Percentiles rank a stretch among this genome's conserved stretches.
These are phyloP conservation scores for Tiliacea citrago DNA, from an alignment of 2,888 invertebrate species.

Conservation along the genomic window DNA sequence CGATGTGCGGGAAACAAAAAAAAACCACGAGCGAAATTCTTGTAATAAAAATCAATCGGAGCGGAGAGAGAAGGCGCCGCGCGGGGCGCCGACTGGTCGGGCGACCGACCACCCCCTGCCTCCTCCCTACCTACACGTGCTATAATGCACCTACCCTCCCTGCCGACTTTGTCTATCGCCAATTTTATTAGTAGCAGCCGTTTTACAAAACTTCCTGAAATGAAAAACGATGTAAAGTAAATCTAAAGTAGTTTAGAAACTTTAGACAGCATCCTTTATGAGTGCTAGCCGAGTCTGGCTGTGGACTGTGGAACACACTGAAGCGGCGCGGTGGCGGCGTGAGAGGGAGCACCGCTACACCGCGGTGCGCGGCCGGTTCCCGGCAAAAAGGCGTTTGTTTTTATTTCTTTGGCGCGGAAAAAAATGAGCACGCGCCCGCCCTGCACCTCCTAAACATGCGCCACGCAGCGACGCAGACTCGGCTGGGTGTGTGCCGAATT, in stretches of 20 bases:
- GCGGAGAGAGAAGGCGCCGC: slow-evolving; percentile 89
- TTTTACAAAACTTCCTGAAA: slow-evolving; percentile 43
- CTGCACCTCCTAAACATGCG: slow-evolving; percentile 91
- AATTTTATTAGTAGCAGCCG: slow-evolving; percentile 40
- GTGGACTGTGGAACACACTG: slow-evolving; percentile 22
- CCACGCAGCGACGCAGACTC: slow-evolving; percentile 91
- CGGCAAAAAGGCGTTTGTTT: slow-evolving; percentile 89
- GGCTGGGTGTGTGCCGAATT: slow-evolving; percentile 89
- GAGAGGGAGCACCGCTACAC: slow-evolving; percentile 58
- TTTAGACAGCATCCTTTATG: slow-evolving; percentile 6
- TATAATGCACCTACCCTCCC: slow-evolving; percentile 84
- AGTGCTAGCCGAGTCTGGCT: slow-evolving; percentile 32
- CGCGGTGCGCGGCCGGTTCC: slow-evolving; percentile 80
- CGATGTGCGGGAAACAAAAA: slow-evolving; percentile 88
- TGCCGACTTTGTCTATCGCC: slow-evolving; percentile 46
- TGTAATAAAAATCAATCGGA: slow-evolving; percentile 91
- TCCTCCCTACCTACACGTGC: slow-evolving; percentile 76
- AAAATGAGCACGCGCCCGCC: slow-evolving; percentile 89
- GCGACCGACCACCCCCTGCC: slow-evolving; percentile 75
- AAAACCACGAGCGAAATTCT: slow-evolving; percentile 90
- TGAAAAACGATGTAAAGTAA: slow-evolving; percentile 38
- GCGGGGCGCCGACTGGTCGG: slow-evolving; percentile 88
- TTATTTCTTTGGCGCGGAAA: slow-evolving; percentile 90
- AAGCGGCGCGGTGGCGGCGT: slow-evolving; percentile 39
- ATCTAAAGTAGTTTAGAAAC: slow-evolving; percentile 32